Conservation (phyloP, 2,888 invertebrate species). For the Eucriotettix oculatus region DNA sequence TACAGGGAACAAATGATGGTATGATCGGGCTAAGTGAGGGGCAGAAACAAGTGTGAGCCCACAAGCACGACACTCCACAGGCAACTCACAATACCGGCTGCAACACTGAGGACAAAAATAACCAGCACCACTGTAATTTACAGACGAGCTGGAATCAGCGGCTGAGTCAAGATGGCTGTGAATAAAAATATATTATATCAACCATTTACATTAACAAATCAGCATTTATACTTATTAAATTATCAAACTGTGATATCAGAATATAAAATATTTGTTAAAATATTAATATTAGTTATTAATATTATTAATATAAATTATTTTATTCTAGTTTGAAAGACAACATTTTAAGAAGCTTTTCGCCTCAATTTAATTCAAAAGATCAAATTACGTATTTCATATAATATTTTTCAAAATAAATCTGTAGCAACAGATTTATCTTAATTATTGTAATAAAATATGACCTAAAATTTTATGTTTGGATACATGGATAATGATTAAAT, state of each 20-base stretch:
- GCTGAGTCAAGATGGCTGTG: conserved; percentile 58
- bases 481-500: neutral
- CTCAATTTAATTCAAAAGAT: neutral
- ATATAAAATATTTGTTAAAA: too few relatives aligned
- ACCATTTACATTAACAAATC: neutral
- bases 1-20: conserved; percentile 93
- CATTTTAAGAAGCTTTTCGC: neutral
- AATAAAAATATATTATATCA: conserved; percentile 14
- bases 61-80: conserved; percentile 91
- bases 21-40: conserved; percentile 92
- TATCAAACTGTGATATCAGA: too few relatives aligned
- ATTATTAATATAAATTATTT: too few relatives aligned
- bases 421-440: neutral
- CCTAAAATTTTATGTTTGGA: neutral
- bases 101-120: conserved; percentile 91
- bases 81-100: conserved; percentile 94
- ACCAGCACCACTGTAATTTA: conserved; percentile 43
- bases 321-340: neutral
- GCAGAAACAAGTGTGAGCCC: conserved; percentile 92
- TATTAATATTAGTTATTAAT: too few relatives aligned
- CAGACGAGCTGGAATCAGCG: conserved; percentile 25
- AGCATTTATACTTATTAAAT: neutral
- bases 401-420: neutral
- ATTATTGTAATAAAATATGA: neutral
- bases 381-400: neutral